Percentiles rank a stretch among this genome's conserved stretches.
phyloP scores from a whole-genome alignment of 2,113 vertebrate species.

The Syngnathoides biaculeatus region DNA sequence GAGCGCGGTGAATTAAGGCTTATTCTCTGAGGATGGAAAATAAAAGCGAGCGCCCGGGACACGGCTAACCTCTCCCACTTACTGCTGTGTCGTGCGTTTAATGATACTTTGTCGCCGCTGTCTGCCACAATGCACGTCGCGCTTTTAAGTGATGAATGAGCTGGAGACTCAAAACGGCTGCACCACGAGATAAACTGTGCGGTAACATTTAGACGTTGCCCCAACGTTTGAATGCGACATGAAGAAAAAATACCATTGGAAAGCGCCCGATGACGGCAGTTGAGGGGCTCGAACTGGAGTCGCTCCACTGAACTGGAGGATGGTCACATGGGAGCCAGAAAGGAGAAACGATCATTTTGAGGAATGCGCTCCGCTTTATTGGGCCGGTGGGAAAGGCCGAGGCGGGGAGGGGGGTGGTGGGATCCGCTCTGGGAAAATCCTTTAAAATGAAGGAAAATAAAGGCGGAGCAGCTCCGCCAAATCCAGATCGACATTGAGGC shows the following conservation, averaged over 20 bases:
- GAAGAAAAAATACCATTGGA: constrained; percentile 45
- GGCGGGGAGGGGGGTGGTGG: too few species aligned
- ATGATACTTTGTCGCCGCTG: neutral
- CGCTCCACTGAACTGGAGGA: constrained; percentile 57
- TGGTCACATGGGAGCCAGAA: constrained; percentile 44
- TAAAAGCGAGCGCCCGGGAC: neutral
- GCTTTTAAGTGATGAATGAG: neutral
- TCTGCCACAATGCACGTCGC: neutral
- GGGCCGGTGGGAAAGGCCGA: too few species aligned
- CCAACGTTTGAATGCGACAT: constrained; percentile 38
- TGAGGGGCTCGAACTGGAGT: constrained; percentile 53
- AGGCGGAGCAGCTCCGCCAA: neutral
- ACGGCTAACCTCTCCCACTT: neutral
- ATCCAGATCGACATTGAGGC: too few species aligned
- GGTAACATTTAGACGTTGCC: constrained; percentile 12
- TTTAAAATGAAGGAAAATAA: neutral
- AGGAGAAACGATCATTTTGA: constrained; percentile 48
- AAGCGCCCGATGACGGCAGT: constrained; percentile 40
- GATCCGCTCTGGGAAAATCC: constrained; percentile 10
- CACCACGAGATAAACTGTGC: neutral
- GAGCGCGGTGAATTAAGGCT: neutral
- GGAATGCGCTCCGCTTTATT: constrained; percentile 35
- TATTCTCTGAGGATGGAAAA: neutral
- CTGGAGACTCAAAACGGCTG: neutral
- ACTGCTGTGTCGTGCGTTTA: neutral